Base-by-base conservation (phyloP, 2,797 vertebrate genomes). In the Pipistrellus kuhlii region DNA sequence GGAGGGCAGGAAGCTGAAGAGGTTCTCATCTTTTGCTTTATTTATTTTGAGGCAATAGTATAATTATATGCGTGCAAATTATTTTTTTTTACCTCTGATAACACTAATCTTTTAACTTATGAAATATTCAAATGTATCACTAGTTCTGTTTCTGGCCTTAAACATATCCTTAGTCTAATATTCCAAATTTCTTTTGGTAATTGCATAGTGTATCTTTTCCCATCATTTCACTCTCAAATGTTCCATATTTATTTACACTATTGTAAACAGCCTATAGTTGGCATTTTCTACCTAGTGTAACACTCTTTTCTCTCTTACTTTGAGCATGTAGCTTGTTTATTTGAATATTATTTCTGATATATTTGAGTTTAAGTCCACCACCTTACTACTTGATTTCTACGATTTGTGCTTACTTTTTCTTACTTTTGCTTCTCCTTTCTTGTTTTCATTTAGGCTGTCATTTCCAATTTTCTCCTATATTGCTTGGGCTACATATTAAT, bases 81-180 rank as follows among this genome's bases (percentile, higher is more conserved):
- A 64, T 44, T 44, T 44, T 9, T 44, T 44, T 44, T 90, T 25
- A 8, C 81, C 57, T 90, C 12, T 84, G 12, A 44, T 64, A 1
- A 88, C 81, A 90, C 11, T 53, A 78, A 71, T 3, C 53, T 55
- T 72, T 90, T 90, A 89, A 46, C 20, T 88, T 73, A n/a, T 57
- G 51, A 32, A 85, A 92, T 38, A 90, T 51, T 15, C 25, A 20
- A 55, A 12, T 90, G 85, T 78, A 85, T 75, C 20, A 85, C 25
- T 44, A 69, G 21, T 68, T 46, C 35, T 6, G 1, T 89, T 76
- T 94, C 62, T 76, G 44, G 25, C n/a, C 30, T 93, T 76, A 83
- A 77, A 87, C 8, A 44, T 44, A 41, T 85, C 30, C 27, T 72
- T 90, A 48, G 12, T 62, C n/a, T 83, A 5, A 72, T 48, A 69